These are phyloP conservation scores for Boloria selene DNA, from an alignment of 2,888 invertebrate species.

Conservation along the genomic window DNA sequence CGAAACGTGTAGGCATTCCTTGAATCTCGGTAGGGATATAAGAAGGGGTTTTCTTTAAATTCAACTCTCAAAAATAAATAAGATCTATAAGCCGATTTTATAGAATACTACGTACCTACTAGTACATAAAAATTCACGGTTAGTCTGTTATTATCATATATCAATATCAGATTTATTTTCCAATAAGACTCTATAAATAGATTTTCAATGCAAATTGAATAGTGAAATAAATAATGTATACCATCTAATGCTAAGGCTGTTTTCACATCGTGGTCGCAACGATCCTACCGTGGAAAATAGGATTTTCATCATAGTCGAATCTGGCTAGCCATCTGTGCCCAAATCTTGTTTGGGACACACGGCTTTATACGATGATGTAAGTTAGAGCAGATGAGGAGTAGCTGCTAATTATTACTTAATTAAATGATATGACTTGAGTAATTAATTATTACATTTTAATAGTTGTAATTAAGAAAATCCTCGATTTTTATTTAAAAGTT, in stretches of 20 bases:
- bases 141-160: background rate
- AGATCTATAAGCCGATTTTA: too few relatives aligned
- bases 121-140: too few relatives aligned
- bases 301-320: slow-evolving; percentile 71
- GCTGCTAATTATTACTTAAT: background rate
- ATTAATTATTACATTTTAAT: too few relatives aligned
- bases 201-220: slow-evolving; percentile 40
- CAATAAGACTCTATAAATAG: slow-evolving; percentile 9
- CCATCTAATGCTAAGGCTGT: slow-evolving; percentile 57
- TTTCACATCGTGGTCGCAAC: slow-evolving; percentile 57
- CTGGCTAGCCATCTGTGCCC: slow-evolving; percentile 74
- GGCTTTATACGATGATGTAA: slow-evolving; percentile 22
- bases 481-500: too few relatives aligned
- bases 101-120: too few relatives aligned
- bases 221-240: slow-evolving; percentile 60
- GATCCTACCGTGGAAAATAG: slow-evolving; percentile 67
- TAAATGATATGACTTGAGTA: too few relatives aligned
- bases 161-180: background rate
- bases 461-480: too few relatives aligned
- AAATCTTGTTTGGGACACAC: slow-evolving; percentile 62
- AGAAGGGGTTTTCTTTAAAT: too few relatives aligned
- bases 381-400: background rate
- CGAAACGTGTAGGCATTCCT: too few relatives aligned
- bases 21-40: too few relatives aligned
- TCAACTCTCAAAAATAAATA: too few relatives aligned